Evolutionary conservation across 2,888 invertebrate species (phyloP), one percentile per base, ranked within the genome.

Genomic region (Pogonocherus hispidulus): DNA sequence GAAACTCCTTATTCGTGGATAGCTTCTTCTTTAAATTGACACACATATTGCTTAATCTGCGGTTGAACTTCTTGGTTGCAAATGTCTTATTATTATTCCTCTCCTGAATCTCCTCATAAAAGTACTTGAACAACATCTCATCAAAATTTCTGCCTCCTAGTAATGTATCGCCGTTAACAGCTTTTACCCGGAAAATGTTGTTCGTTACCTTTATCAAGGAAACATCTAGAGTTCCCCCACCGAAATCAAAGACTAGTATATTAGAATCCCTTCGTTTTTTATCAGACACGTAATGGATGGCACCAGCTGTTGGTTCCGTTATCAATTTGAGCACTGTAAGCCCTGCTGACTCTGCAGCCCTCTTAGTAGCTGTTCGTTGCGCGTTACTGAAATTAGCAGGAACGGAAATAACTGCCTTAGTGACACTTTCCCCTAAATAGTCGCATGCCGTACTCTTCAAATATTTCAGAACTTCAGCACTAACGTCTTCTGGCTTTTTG

Each of bases 201-300:
- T 57, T 66, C 46, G 56, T 60, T 32, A 70, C 71, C 47, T 68
- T 62, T 19, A 78, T 68, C 9, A 79, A 55, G 0, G 78, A 78
- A 1, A 80, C 76, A 57, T 80, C 79, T 41, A 78, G 66, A 8
- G 79, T 80, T n/a, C 79, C 79, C 19, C 79, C 79, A 5, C 77
- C 78, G 23, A 75, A 72, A 49, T 79, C 79, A 64, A 76, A 77
- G 8, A 78, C 75, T n/a, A 57, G 16, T 22, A 57, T 23, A 6
- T 57, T 57, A 1, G 46, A 37, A 8, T 14, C 16, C 1, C 11
- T 8, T 18, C 16, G 22, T 23, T 2, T 5, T 22, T 46, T 57
- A 9, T 57, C 57, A 8, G 57, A 46, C 1, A 57, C 57, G 16
- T 57, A 57, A 18, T 57, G 57, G 16, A 57, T 23, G 27, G 57